A percentile compares a stretch with the other conserved stretches of the same genome.
Conservation (phyloP, 2,113 vertebrate species). For the Onychostoma macrolepis region DNA sequence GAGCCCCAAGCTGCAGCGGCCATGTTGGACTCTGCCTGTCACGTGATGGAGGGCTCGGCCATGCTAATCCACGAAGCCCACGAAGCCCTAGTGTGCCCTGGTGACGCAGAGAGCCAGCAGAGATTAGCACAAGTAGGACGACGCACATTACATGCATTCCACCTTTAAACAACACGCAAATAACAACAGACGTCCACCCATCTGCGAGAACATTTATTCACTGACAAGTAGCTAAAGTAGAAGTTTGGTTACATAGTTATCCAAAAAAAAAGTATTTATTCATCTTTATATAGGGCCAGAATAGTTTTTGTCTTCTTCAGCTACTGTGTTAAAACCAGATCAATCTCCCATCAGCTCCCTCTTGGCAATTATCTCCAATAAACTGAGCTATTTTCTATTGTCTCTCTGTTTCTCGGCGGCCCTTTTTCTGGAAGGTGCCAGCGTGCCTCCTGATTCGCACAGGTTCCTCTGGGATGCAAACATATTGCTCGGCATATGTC, state of each 20-base stretch:
- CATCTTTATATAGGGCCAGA: background rate
- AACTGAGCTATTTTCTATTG: conserved; percentile 64
- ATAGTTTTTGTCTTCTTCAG: background rate
- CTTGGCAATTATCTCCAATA: conserved; percentile 38
- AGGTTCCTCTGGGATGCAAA: conserved; percentile 66
- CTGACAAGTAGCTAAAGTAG: background rate
- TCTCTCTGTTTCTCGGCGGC: conserved; percentile 39
- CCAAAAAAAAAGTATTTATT: background rate
- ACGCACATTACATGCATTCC: background rate
- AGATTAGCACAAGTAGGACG: conserved; percentile 91
- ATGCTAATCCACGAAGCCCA: conserved; percentile 97
- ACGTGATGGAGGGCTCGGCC: conserved; percentile 97
- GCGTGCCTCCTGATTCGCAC: conserved; percentile 65
- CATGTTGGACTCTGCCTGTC: conserved; percentile 93
- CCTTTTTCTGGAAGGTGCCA: conserved; percentile 59
- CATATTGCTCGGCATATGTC: conserved; percentile 71
- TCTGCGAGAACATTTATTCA: background rate
- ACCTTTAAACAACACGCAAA: background rate
- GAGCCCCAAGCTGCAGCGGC: conserved; percentile 88
- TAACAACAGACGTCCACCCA: background rate
- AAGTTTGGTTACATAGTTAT: background rate
- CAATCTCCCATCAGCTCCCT: background rate
- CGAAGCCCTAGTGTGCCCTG: conserved; percentile 91
- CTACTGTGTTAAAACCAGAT: background rate
- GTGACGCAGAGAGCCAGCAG: conserved; percentile 96